phyloP scores from a whole-genome alignment of 2,113 vertebrate species.

The Tenrec ecaudatus region DNA sequence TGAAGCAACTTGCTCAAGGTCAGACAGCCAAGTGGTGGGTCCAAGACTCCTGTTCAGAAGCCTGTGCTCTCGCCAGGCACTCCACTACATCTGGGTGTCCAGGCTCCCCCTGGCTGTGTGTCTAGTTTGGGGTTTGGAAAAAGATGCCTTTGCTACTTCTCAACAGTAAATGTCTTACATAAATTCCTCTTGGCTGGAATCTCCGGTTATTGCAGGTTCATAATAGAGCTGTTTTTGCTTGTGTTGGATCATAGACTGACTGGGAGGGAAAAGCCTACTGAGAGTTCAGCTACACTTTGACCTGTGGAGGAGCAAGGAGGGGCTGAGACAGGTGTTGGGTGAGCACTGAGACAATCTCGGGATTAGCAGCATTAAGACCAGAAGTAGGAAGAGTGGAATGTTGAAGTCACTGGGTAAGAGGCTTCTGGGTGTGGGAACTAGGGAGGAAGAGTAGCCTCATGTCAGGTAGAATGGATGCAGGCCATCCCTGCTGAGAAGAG shows the following conservation, averaged over 20 bases:
- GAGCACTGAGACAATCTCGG: background rate
- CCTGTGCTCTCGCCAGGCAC: too few species aligned
- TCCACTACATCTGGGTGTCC: background rate
- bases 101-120: background rate
- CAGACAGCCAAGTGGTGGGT: background rate
- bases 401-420: background rate
- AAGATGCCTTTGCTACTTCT: background rate
- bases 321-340: background rate
- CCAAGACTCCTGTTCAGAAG: background rate
- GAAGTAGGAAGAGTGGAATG: background rate
- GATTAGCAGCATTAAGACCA: slow-evolving; percentile 16
- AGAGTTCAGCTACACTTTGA: background rate
- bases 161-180: background rate
- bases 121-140: background rate
- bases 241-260: background rate
- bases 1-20: background rate
- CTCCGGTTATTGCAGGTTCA: background rate
- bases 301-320: background rate
- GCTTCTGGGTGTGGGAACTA: background rate
- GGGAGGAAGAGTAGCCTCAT: background rate
- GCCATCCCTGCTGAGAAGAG: background rate
- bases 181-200: background rate
- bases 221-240: background rate
- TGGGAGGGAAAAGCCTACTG: background rate
- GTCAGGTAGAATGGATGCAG: background rate